Evolutionary conservation across 2,113 vertebrate species (phyloP), one percentile per base, ranked within the genome.

Genomic region (Mionectes macconnelli): DNA sequence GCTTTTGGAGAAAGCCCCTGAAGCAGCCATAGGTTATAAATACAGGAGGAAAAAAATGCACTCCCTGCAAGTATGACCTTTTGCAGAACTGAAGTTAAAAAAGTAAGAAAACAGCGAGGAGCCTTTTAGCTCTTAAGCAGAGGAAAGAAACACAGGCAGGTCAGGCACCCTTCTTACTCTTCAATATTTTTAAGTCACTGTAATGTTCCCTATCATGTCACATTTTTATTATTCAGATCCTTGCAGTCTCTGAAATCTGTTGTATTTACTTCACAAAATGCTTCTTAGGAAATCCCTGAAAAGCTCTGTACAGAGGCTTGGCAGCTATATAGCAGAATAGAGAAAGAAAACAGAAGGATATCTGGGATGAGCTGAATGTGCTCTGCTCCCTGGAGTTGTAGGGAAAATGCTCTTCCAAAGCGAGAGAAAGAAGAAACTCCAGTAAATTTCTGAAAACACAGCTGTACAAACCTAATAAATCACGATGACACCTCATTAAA

Each of bases 381-480:
- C 27, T 72, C 37, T 20, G 19, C 45, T 87, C 57, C 84, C 56
- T 35, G 11, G 33, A 40, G 24, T 6, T 57, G 40, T 21, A 55
- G 40, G n/a, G 31, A 93, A 35, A 87, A 76, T 0, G 1, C 12
- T 45, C 62, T 62, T 86, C 40, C 45, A 86, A 83, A 49, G 7
- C 14, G 12, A 77, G 24, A 28, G 22, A 87, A 89, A 79, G 75
- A 88, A 83, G 72, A 77, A 93, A 90, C 39, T 81, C 35, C 27
- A 68, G 44, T 50, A 94, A 79, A 79, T 50, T 85, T 89, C 45
- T 85, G 55, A 91, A 93, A 94, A 89, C 75, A 70, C 85, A 92
- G 87, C 90, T 95, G 92, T 64, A 86, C 56, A 96, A 97, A 92
- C 84, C 85, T 70, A 92, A 93, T 84, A 95, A 96, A 93, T 94